Percentiles rank a stretch among this genome's conserved stretches.
phyloP scores from a whole-genome alignment of 2,888 invertebrate genomes.

The Drosophila melanosoma region DNA sequence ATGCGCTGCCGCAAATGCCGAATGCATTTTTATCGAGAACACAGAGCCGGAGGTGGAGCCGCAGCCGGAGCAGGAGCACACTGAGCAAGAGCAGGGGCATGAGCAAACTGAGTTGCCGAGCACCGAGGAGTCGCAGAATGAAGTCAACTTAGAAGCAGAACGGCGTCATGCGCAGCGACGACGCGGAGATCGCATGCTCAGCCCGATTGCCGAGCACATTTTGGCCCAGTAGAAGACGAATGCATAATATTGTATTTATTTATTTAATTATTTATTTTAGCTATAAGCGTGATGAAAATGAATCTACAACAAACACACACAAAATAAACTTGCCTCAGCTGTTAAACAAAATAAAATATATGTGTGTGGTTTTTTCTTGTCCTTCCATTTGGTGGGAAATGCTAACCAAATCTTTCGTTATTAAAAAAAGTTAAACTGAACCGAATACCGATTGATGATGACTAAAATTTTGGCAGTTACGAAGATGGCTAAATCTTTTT shows the following conservation, averaged over 20 bases:
- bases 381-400: slow-evolving; percentile 21
- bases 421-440: slow-evolving; percentile 16
- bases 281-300: slow-evolving; percentile 71
- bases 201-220: slow-evolving; percentile 67
- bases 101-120: slow-evolving; percentile 15
- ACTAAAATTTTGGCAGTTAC: slow-evolving; percentile 27
- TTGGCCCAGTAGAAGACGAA: slow-evolving; percentile 53
- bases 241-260: slow-evolving; percentile 62
- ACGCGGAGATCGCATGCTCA: slow-evolving; percentile 59
- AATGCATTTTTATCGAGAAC: slow-evolving; percentile 81
- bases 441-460: slow-evolving; percentile 44
- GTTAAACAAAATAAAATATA: slow-evolving; percentile 45
- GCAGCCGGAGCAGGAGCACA: slow-evolving; percentile 9
- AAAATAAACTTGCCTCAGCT: slow-evolving; percentile 74
- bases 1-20: slow-evolving; percentile 81
- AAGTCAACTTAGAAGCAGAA: slow-evolving; percentile 66
- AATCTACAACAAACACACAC: slow-evolving; percentile 48
- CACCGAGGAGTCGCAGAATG: slow-evolving; percentile 57
- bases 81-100: slow-evolving; percentile 17
- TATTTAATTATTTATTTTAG: slow-evolving; percentile 74
- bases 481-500: slow-evolving; percentile 82
- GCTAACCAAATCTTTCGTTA: slow-evolving; percentile 33
- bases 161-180: slow-evolving; percentile 49
- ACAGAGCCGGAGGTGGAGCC: slow-evolving; percentile 31
- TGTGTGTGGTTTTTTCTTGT: not conserved